Evolutionary conservation across 2,888 invertebrate genomes (phyloP).

Genomic region (Cordylochernes scorpioides): DNA sequence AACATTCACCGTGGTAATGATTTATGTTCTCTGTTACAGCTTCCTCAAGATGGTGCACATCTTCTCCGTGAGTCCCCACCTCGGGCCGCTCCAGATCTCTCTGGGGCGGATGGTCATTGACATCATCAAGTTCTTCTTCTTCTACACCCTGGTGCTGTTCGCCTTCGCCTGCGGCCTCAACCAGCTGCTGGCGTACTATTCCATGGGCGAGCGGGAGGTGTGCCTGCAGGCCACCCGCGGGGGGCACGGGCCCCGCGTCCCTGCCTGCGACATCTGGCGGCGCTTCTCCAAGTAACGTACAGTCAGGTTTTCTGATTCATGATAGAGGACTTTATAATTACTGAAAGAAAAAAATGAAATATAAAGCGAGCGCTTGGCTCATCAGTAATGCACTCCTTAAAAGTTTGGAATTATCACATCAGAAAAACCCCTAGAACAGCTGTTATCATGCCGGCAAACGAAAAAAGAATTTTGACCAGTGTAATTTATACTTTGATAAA

Average conservation of each 20-base stretch:
- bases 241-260: slow-evolving; percentile 7
- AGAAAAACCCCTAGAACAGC: too few species aligned
- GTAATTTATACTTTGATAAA: too few species aligned
- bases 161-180: slow-evolving; percentile 23
- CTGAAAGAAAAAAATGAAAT: too few species aligned
- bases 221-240: slow-evolving; percentile 24
- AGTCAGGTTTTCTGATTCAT: too few species aligned
- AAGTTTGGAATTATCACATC: too few species aligned
- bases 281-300: slow-evolving; percentile 15
- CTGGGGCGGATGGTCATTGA: slow-evolving; percentile 28
- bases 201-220: slow-evolving; percentile 57
- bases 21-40: slow-evolving; percentile 14
- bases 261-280: slow-evolving; percentile 14
- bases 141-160: slow-evolving; percentile 21
- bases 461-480: too few species aligned
- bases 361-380: too few species aligned
- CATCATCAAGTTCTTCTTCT: slow-evolving; percentile 26
- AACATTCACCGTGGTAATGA: background rate
- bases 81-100: slow-evolving; percentile 28
- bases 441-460: too few species aligned
- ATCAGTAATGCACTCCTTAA: too few species aligned
- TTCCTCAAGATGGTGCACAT: slow-evolving; percentile 29
- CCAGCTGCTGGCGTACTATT: slow-evolving; percentile 68
- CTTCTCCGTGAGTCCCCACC: slow-evolving; percentile 28
- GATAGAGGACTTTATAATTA: too few species aligned